Evolutionary conservation across 2,113 vertebrate species (phyloP).

Genomic region (Catagonus wagneri): DNA sequence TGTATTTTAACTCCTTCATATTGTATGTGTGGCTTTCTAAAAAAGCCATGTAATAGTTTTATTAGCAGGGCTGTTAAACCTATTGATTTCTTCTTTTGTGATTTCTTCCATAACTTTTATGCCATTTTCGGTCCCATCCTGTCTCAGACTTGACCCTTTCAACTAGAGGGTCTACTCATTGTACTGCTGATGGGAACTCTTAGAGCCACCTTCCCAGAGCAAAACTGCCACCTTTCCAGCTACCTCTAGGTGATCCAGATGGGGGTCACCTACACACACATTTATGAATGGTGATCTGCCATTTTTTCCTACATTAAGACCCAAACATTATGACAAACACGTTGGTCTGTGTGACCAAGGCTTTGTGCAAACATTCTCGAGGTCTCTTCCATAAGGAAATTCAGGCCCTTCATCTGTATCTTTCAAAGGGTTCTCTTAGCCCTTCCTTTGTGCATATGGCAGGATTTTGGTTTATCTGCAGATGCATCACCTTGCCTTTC

Average conservation of each 20-base stretch:
- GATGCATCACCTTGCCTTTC: neutral
- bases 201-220: too few species aligned
- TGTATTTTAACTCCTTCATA: too few species aligned
- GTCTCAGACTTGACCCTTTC: too few species aligned
- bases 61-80: too few species aligned
- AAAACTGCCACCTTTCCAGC: too few species aligned
- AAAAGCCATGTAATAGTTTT: too few species aligned
- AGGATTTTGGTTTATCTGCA: neutral
- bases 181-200: too few species aligned
- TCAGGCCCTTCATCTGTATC: neutral
- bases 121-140: too few species aligned
- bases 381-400: neutral
- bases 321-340: neutral
- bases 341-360: neutral
- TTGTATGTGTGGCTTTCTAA: too few species aligned
- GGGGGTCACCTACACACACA: neutral
- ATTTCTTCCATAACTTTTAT: too few species aligned
- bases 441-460: neutral
- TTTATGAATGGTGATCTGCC: neutral
- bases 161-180: too few species aligned
- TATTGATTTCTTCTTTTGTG: too few species aligned
- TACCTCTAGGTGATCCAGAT: neutral
- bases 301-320: neutral
- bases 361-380: neutral
- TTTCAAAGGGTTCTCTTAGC: neutral